phyloP scores from a whole-genome alignment of 2,888 invertebrate genomes.

The Ectemnius cavifrons region DNA sequence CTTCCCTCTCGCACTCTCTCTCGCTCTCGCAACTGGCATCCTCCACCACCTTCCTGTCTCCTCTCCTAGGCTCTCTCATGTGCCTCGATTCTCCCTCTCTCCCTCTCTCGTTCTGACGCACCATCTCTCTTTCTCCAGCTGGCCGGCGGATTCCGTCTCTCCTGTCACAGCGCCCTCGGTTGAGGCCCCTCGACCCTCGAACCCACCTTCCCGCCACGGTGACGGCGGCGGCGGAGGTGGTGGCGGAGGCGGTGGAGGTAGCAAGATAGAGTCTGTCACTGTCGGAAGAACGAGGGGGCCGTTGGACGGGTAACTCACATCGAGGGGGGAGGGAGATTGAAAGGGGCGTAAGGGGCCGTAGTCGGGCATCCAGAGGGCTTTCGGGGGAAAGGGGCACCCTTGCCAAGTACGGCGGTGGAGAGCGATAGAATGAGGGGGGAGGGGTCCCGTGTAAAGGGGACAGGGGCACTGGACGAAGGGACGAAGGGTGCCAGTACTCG shows the following conservation, averaged over 20 bases:
- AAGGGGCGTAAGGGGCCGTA: slow-evolving; percentile 79
- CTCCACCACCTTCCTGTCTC: not conserved
- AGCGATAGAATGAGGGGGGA: slow-evolving; percentile 16
- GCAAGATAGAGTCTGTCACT: slow-evolving; percentile 76
- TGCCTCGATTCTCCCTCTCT: slow-evolving; percentile 16
- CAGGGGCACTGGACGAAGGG: slow-evolving; percentile 71
- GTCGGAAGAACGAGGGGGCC: slow-evolving; percentile 78
- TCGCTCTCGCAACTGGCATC: slow-evolving; percentile 1
- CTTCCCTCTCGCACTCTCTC: not conserved
- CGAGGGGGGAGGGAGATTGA: slow-evolving; percentile 77
- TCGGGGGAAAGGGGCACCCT: slow-evolving; percentile 71
- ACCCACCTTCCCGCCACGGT: slow-evolving; percentile 70
- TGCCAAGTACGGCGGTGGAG: not conserved
- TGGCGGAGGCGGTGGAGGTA: slow-evolving; percentile 58
- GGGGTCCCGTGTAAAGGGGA: slow-evolving; percentile 75
- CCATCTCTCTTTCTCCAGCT: slow-evolving; percentile 19
- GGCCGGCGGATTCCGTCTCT: slow-evolving; percentile 69
- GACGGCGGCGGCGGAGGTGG: slow-evolving; percentile 22
- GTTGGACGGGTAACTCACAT: slow-evolving; percentile 78
- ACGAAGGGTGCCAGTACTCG: slow-evolving; percentile 68
- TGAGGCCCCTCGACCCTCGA: slow-evolving; percentile 49
- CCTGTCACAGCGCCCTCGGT: slow-evolving; percentile 78
- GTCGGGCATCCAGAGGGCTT: slow-evolving; percentile 73
- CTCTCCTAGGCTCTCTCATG: slow-evolving; percentile 30
- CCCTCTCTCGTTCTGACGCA: slow-evolving; percentile 1